These are phyloP conservation scores for Epinotia brunnichana DNA, from an alignment of 2,888 invertebrate genomes.

Conservation along the genomic window DNA sequence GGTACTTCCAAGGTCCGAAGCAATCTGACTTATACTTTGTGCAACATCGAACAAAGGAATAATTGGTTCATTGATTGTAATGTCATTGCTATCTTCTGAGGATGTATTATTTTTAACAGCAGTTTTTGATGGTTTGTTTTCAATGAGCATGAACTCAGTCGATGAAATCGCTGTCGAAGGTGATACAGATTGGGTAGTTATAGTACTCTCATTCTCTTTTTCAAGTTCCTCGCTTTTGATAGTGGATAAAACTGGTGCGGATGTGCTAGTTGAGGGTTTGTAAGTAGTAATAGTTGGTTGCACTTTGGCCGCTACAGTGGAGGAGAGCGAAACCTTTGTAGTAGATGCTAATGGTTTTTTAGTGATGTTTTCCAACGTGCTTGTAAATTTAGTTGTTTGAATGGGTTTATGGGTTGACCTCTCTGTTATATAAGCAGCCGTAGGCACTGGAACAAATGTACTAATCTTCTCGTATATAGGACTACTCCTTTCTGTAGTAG, in stretches of 20 bases:
- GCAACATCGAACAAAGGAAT: constrained; percentile 75
- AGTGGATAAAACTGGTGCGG: constrained; percentile 49
- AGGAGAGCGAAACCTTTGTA: constrained; percentile 44
- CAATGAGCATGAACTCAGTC: constrained; percentile 62
- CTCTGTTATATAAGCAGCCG: constrained; percentile 63
- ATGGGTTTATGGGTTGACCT: constrained; percentile 57
- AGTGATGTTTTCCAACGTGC: constrained; percentile 50
- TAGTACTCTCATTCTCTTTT: constrained; percentile 68
- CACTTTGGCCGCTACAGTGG: constrained; percentile 38
- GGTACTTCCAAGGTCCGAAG: constrained; percentile 71
- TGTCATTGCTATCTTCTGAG: constrained; percentile 45
- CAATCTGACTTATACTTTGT: constrained; percentile 80
- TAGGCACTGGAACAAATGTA: constrained; percentile 69
- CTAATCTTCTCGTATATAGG: constrained; percentile 64
- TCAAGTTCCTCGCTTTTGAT: constrained; percentile 56
- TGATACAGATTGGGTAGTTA: constrained; percentile 77
- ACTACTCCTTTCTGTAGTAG: constrained; percentile 58
- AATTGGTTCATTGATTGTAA: constrained; percentile 56
- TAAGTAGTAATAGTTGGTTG: constrained; percentile 48
- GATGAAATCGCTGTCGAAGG: constrained; percentile 71
- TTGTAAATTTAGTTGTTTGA: constrained; percentile 49
- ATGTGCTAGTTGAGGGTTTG: constrained; percentile 50
- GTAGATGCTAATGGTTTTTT: constrained; percentile 51
- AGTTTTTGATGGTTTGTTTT: constrained; percentile 49
- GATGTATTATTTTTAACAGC: constrained; percentile 46